Percentiles rank a stretch among this genome's conserved stretches.
phyloP scores from a whole-genome alignment of 2,113 vertebrate species.

The Seriola dumerili region DNA sequence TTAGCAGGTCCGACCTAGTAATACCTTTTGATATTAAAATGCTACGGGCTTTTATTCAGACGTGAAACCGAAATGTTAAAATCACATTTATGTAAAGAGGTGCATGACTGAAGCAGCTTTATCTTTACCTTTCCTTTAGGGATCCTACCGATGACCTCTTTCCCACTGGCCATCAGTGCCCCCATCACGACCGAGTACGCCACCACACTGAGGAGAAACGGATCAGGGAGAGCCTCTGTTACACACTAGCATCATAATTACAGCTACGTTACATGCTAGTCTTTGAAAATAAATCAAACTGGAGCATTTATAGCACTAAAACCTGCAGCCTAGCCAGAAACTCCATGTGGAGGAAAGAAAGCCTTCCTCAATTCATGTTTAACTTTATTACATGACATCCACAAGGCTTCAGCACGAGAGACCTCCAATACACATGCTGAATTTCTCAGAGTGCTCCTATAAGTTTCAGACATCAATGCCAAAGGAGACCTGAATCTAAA shows the following conservation, averaged over 20 bases:
- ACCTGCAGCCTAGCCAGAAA: too few species aligned
- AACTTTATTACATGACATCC: neutral
- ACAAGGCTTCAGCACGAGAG: neutral
- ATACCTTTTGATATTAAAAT: too few species aligned
- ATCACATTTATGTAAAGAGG: neutral
- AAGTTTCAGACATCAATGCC: neutral
- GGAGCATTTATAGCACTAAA: too few species aligned
- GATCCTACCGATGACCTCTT: slow-evolving; percentile 94
- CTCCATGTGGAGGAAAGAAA: neutral
- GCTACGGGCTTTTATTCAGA: neutral
- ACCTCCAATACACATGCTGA: neutral
- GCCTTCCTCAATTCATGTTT: neutral
- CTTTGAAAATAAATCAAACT: too few species aligned
- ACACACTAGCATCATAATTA: neutral
- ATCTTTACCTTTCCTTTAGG: slow-evolving; percentile 94
- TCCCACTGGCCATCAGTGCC: slow-evolving; percentile 96
- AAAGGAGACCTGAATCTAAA: neutral
- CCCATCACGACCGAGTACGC: slow-evolving; percentile 98
- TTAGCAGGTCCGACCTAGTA: too few species aligned
- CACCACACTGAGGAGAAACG: slow-evolving; percentile 87
- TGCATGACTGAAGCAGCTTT: too few species aligned
- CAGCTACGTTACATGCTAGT: too few species aligned
- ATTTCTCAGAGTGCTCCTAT: neutral
- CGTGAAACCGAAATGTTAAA: neutral
- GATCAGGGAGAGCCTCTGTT: neutral